Conservation (phyloP, 2,113 vertebrate species). For the Scytalopus superciliaris region DNA sequence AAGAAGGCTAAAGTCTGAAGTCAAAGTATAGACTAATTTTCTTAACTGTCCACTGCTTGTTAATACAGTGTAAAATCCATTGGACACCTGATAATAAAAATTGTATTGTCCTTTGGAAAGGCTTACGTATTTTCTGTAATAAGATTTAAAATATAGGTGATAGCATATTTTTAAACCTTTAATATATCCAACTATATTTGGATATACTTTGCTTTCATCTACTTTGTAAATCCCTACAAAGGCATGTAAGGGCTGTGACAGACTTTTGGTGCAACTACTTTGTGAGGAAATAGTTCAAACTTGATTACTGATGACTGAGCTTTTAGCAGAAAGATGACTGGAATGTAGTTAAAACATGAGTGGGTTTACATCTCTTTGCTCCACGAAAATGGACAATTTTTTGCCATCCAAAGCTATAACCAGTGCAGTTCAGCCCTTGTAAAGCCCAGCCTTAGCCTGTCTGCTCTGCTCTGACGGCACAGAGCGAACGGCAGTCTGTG, state of each 20-base stretch:
- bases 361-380: background rate
- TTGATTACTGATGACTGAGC: background rate
- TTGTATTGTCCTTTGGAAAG: background rate
- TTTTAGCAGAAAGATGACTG: background rate
- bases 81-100: background rate
- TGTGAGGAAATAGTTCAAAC: background rate
- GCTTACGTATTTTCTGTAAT: background rate
- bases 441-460: background rate
- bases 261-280: background rate
- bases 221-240: background rate
- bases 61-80: background rate
- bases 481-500: background rate
- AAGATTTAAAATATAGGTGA: background rate
- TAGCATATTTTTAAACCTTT: background rate
- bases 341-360: background rate
- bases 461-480: background rate
- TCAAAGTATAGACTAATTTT: background rate
- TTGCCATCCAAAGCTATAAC: background rate
- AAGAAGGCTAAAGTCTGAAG: background rate
- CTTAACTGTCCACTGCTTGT: background rate
- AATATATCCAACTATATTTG: background rate
- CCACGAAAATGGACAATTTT: background rate
- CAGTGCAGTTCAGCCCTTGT: background rate
- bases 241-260: background rate
- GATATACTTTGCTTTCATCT: background rate